Conservation (phyloP, 2,888 invertebrate genomes). For the Maniola hyperantus region DNA sequence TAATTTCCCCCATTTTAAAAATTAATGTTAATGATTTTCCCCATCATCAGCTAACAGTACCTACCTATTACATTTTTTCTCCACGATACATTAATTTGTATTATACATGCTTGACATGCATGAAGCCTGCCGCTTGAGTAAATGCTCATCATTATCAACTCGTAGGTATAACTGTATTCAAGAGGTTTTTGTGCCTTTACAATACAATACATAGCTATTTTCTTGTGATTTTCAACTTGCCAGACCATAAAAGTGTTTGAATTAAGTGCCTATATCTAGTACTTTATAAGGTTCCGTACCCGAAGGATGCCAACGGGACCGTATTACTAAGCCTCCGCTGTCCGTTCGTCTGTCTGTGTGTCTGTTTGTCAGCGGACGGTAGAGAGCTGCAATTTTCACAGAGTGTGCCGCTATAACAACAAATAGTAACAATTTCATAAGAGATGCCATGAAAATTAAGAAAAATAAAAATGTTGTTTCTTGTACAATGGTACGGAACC, state of each 20-base stretch:
- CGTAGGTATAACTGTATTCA: conserved; percentile 8
- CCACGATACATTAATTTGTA: conserved; percentile 1
- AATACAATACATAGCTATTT: conserved; percentile 5
- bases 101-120: conserved; percentile 20
- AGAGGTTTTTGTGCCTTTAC: conserved; percentile 15
- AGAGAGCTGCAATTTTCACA: no score
- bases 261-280: not conserved
- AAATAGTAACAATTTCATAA: no score
- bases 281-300: no score
- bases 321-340: no score
- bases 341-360: no score
- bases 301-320: no score
- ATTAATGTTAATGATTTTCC: no score
- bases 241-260: conserved; percentile 6
- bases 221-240: conserved; percentile 12
- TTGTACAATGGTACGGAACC: not conserved
- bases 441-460: no score
- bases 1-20: no score
- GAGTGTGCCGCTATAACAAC: no score
- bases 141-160: conserved; percentile 11
- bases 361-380: no score
- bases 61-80: not conserved
- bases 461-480: no score
- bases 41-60: not conserved
- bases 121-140: conserved; percentile 15